Evolutionary conservation across 37 sponge, comb jelly and placozoan species (phyloP).

Genomic region (Chondrosia reniformis): DNA sequence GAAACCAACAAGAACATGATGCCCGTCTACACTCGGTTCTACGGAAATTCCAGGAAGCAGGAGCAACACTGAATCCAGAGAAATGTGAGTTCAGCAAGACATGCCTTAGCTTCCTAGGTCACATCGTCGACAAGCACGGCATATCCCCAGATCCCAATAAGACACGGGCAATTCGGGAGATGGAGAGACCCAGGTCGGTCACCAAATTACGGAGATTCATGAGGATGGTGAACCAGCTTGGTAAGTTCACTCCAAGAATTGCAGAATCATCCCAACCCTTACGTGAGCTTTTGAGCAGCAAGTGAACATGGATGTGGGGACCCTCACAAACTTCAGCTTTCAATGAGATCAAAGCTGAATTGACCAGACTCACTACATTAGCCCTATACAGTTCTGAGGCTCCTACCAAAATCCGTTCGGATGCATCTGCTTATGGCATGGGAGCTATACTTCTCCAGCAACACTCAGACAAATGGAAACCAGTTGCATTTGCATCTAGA

Average conservation of each 20-base stretch:
- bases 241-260: conserved; percentile 31
- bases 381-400: conserved; percentile 25
- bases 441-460: conserved; percentile 24
- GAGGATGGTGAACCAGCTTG: conserved; percentile 45
- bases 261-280: conserved; percentile 31
- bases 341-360: conserved; percentile 11
- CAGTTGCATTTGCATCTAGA: conserved; percentile 12
- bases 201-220: conserved; percentile 31
- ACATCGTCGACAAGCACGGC: conserved; percentile 22
- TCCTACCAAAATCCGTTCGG: conserved; percentile 4
- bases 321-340: conserved; percentile 26
- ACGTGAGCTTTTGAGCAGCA: conserved; percentile 38
- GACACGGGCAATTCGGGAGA: conserved; percentile 21
- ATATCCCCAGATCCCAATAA: conserved; percentile 38
- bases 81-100: conserved; percentile 38
- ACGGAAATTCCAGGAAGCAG: conserved; percentile 10
- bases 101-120: conserved; percentile 23
- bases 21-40: conserved; percentile 23
- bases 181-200: conserved; percentile 6
- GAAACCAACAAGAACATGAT: conserved; percentile 39
- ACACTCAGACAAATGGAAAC: neutral
- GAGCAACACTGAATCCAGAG: conserved; percentile 32
- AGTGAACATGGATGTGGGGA: conserved; percentile 42
- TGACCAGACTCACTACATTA: conserved; percentile 27
- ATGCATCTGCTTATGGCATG: conserved; percentile 29